A percentile compares a stretch with the other conserved stretches of the same genome.
Conservation (phyloP, 1,140 invertebrate species). For the Cherax destructor region DNA sequence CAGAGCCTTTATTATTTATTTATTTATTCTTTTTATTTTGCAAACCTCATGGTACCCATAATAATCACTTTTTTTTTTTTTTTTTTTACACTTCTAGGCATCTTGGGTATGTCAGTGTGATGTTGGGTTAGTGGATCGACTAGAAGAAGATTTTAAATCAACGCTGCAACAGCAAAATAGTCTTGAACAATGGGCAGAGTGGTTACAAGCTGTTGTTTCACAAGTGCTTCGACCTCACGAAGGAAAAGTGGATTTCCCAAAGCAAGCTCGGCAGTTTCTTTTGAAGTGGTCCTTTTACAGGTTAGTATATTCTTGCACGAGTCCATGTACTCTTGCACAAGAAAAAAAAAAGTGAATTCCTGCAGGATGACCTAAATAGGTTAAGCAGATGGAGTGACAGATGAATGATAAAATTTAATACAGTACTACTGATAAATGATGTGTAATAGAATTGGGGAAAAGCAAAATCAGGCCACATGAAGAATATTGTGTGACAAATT, state of each 20-base stretch:
- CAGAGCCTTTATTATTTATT: too few relatives aligned
- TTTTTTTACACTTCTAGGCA: constrained; percentile 79
- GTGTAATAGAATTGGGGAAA: too few relatives aligned
- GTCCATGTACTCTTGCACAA: too few relatives aligned
- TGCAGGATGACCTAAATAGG: too few relatives aligned
- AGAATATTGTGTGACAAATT: too few relatives aligned
- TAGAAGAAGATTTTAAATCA: constrained; percentile 95
- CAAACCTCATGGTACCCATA: too few relatives aligned
- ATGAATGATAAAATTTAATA: too few relatives aligned
- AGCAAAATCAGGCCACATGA: too few relatives aligned
- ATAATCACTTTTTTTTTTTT: not conserved
- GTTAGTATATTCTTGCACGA: constrained; percentile 79
- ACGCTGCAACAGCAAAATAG: constrained; percentile 94
- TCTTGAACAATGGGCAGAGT: constrained; percentile 97
- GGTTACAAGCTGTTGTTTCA: constrained; percentile 94
- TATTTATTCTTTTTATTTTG: too few relatives aligned
- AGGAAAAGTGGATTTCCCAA: constrained; percentile 89
- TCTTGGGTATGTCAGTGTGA: constrained; percentile 99
- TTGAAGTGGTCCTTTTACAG: constrained; percentile 99
- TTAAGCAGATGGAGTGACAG: too few relatives aligned
- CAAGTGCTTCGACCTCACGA: constrained; percentile 91
- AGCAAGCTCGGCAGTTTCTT: constrained; percentile 94
- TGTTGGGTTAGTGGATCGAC: constrained; percentile 86
- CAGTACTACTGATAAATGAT: too few relatives aligned
- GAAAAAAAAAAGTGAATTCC: too few relatives aligned